A percentile compares a stretch with the other conserved stretches of the same genome.
Conservation (phyloP, 2,888 invertebrate species). For the Epiblema foenella region DNA sequence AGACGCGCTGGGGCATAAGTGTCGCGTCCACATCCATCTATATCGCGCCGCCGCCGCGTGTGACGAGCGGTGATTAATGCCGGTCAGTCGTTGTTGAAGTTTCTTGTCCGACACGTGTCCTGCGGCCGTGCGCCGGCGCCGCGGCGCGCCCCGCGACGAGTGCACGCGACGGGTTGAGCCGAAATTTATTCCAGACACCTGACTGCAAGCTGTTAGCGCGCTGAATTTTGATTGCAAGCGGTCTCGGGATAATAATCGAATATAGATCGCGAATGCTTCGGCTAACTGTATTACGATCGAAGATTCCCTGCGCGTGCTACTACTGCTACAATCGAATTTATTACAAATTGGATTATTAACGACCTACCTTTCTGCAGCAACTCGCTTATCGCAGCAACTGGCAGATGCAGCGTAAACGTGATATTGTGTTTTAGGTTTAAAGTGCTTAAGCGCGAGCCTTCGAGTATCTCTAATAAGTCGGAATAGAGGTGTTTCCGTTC, state of each 20-base stretch:
- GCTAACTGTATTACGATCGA: not conserved
- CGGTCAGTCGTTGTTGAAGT: slow-evolving; percentile 15
- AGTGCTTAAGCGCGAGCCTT: no score
- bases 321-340: not conserved
- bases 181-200: slow-evolving; percentile 23
- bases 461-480: no score
- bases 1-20: not conserved
- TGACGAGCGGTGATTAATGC: slow-evolving; percentile 26
- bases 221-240: slow-evolving; percentile 20
- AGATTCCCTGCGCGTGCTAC: not conserved
- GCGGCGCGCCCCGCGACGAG: not conserved
- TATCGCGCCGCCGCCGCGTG: not conserved
- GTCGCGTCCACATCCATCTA: not conserved
- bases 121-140: not conserved
- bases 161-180: slow-evolving; percentile 8
- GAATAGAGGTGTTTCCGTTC: no score
- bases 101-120: not conserved
- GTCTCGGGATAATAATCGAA: slow-evolving; percentile 3
- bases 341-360: not conserved
- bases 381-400: not conserved
- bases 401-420: not conserved
- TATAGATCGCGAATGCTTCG: not conserved
- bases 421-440: no score
- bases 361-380: no score
- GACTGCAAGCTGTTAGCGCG: slow-evolving; percentile 3